Evolutionary conservation across 2,797 vertebrate genomes (phyloP).

Genomic region (Sebastes glaucus): DNA sequence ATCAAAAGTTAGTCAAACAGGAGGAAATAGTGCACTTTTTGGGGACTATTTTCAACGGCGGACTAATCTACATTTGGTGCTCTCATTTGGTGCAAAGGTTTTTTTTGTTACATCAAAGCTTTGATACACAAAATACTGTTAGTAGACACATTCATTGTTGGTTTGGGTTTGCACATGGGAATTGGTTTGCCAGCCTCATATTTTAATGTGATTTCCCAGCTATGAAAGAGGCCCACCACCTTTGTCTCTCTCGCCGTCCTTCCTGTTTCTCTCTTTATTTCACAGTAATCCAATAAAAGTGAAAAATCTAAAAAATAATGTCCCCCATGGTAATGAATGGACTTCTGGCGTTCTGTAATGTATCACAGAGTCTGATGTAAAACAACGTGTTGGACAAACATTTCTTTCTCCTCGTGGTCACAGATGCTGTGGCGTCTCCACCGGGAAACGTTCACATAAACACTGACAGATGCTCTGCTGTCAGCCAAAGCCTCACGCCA

Average conservation of each 20-base stretch:
- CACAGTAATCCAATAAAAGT: neutral
- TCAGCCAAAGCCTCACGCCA: slow-evolving; percentile 27
- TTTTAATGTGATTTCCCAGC: neutral
- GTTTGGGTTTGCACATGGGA: neutral
- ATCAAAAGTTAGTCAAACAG: too few species aligned
- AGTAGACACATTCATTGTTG: too few species aligned
- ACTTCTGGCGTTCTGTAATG: neutral
- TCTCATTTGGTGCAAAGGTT: too few species aligned
- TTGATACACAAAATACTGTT: too few species aligned
- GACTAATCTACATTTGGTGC: too few species aligned
- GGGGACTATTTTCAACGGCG: too few species aligned
- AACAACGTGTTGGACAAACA: slow-evolving; percentile 1
- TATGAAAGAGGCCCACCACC: neutral
- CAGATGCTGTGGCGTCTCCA: slow-evolving; percentile 22
- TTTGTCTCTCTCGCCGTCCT: neutral
- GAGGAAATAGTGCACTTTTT: too few species aligned
- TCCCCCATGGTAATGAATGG: neutral
- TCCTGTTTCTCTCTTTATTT: neutral
- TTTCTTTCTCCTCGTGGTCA: neutral
- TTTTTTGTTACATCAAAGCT: too few species aligned
- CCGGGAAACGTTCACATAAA: slow-evolving; percentile 35
- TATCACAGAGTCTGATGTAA: neutral
- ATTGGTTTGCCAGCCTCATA: neutral
- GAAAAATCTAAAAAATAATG: neutral
- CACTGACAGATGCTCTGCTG: slow-evolving; percentile 53